Evolutionary conservation across 1,140 invertebrate species (phyloP), one percentile per base, ranked within the genome.

Genomic region (Limonius californicus): DNA sequence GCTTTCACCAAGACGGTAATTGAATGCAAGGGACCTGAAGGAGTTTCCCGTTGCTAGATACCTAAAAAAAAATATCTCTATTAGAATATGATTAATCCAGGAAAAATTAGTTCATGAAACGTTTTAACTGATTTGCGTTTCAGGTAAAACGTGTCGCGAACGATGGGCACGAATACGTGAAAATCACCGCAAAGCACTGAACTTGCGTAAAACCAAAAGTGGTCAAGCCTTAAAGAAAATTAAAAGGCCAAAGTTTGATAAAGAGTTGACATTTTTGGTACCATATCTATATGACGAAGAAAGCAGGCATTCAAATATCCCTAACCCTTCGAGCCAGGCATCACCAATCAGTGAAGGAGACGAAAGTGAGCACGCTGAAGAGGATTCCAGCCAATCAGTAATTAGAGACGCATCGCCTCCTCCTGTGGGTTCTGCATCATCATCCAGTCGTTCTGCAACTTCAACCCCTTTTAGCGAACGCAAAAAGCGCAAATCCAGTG

Each of bases 201-300:
- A 50, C 15, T 50, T 50, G 45, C 45, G 45, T 16, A 50, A 50
- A 50, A 50, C 45, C 45, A 50, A 50, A 50, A 50, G 45, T 16
- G 45, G 45, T 7, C 45, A 50, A 50, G 45, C 45, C 9, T 9
- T 15, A 11, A 11, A 9, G 45, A 50, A 50, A 50, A 12, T 50
- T 7, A 50, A 50, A 16, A 9, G 7, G 7, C 16, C 45, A 11
- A n/a, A n/a, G n/a, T n/a, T n/a, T n/a, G n/a, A n/a, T n/a, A n/a
- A n/a, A n/a, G n/a, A n/a, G n/a, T n/a, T 16, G 9, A 8, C 16
- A 11, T 50, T 12, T 16, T 15, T 50, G 15, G 15, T 16, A 50
- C 45, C 45, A 50, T 50, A 50, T 50, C 45, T 50, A 50, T 11
- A 12, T 50, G 45, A 50, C 15, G 45, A 50, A 16, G 45, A 50